Conservation (phyloP, 2,113 vertebrate species). For the Tachysurus vachellii region DNA sequence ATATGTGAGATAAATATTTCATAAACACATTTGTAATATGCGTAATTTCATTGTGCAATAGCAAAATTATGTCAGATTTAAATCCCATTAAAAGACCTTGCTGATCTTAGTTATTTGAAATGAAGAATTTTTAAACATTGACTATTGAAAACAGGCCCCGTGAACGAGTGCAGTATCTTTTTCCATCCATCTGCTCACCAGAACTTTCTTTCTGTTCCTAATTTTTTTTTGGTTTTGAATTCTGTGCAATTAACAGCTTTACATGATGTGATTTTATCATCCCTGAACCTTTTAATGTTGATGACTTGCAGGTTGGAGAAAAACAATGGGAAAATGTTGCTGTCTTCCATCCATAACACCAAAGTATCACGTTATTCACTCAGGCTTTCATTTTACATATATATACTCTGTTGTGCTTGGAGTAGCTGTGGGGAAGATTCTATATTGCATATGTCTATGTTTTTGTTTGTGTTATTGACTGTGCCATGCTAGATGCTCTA, state of each 20-base stretch:
- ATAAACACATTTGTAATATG: not conserved
- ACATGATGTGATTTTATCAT: conserved; percentile 32
- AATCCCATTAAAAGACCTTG: not conserved
- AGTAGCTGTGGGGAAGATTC: conserved; percentile 1
- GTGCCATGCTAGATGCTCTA: conserved; percentile 8
- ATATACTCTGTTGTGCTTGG: conserved; percentile 38
- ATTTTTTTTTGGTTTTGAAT: conserved; percentile 19
- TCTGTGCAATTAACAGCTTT: conserved; percentile 28
- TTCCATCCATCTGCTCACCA: conserved; percentile 40
- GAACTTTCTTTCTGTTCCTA: conserved; percentile 21
- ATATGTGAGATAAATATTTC: not conserved
- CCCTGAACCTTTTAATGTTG: not conserved
- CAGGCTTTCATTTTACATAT: conserved; percentile 1
- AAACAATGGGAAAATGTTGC: conserved; percentile 21
- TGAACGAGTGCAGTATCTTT: conserved; percentile 6
- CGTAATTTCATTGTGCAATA: not conserved
- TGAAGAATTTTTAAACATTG: not conserved
- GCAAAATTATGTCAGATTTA: not conserved
- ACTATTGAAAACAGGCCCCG: not conserved
- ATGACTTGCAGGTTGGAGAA: not conserved
- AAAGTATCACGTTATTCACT: conserved; percentile 16
- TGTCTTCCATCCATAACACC: conserved; percentile 25
- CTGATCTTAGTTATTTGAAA: not conserved
- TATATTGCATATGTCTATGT: not conserved
- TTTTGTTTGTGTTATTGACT: not conserved